Percentiles rank a stretch among this genome's conserved stretches.
Evolutionary conservation across 2,888 invertebrate genomes (phyloP).

Genomic region (Cetonia aurata): DNA sequence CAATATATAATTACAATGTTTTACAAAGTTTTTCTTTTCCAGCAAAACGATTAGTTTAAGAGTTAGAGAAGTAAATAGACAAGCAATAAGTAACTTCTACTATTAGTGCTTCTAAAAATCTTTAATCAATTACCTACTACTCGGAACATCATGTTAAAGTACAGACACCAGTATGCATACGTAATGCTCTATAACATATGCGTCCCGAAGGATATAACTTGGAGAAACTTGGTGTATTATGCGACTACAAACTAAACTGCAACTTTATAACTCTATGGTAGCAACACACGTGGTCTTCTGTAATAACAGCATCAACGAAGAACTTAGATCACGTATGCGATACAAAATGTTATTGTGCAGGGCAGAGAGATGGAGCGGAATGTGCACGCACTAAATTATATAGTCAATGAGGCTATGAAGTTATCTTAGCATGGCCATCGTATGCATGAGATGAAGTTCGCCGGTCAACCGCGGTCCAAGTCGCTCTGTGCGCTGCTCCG

Average conservation of each 20-base stretch:
- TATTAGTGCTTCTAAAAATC: too few relatives aligned
- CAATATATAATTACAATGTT: too few relatives aligned
- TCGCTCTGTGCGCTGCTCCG: slow-evolving; percentile 19
- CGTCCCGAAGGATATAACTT: neutral
- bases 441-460: slow-evolving; percentile 44
- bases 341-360: slow-evolving; percentile 59
- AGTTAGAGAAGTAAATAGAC: too few relatives aligned
- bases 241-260: slow-evolving; percentile 30
- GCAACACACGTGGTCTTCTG: slow-evolving; percentile 51
- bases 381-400: slow-evolving; percentile 63
- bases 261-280: slow-evolving; percentile 46
- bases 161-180: neutral
- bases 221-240: slow-evolving; percentile 24
- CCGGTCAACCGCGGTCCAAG: slow-evolving; percentile 23
- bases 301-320: slow-evolving; percentile 48
- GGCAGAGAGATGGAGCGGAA: slow-evolving; percentile 55
- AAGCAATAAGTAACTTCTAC: too few relatives aligned
- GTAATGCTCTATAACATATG: neutral
- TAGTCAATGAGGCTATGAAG: slow-evolving; percentile 57
- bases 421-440: slow-evolving; percentile 53
- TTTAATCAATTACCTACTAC: too few relatives aligned
- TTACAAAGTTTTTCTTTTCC: too few relatives aligned
- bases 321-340: slow-evolving; percentile 62
- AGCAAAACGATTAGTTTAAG: too few relatives aligned
- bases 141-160: too few relatives aligned